phyloP scores from a whole-genome alignment of 2,888 invertebrate genomes.

The Thyatira batis region DNA sequence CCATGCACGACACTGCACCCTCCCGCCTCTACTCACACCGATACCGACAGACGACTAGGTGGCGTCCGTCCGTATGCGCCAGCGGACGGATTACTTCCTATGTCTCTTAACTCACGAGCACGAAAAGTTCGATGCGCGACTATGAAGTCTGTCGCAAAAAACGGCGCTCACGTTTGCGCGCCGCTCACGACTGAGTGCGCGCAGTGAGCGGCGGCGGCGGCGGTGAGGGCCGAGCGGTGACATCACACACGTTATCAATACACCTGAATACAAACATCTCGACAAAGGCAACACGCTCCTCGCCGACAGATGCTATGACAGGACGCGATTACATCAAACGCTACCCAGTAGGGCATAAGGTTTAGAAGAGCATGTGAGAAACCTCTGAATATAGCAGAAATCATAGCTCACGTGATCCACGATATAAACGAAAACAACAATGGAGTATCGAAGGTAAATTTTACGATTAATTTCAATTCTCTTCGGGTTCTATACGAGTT shows the following conservation, averaged over 20 bases:
- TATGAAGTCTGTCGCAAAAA: conserved; percentile 29
- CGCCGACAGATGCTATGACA: conserved; percentile 20
- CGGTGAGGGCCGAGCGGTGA: conserved; percentile 40
- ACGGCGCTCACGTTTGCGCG: conserved; percentile 54
- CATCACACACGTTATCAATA: conserved; percentile 62
- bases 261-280: conserved; percentile 33
- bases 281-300: conserved; percentile 17
- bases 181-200: conserved; percentile 49
- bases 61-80: not conserved
- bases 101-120: not conserved
- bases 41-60: not conserved
- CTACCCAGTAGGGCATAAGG: not conserved
- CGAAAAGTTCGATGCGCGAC: conserved; percentile 7
- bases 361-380: not conserved
- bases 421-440: no score
- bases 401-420: no score
- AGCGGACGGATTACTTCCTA: not conserved
- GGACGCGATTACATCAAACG: conserved; percentile 8
- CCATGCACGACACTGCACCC: conserved; percentile 36
- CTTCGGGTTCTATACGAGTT: no score
- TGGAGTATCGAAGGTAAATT: no score
- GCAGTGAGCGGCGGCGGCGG: conserved; percentile 14
- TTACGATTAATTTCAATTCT: no score
- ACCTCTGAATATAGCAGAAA: no score
- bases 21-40: conserved; percentile 20